Percentiles rank a stretch among this genome's conserved stretches.
Evolutionary conservation across 2,113 vertebrate genomes (phyloP).

Genomic region (Charina bottae): DNA sequence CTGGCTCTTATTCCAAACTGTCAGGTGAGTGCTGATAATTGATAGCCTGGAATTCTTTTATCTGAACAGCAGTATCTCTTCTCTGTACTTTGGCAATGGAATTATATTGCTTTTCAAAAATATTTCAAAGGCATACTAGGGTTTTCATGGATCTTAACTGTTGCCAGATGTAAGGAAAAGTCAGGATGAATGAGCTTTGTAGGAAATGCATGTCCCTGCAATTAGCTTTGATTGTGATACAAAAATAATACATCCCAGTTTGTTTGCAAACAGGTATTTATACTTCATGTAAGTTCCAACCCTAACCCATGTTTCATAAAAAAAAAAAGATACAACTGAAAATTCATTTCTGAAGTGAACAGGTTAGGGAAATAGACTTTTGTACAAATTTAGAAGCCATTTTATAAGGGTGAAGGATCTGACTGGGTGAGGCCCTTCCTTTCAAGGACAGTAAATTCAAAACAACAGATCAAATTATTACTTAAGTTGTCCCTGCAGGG

Average conservation of each 20-base stretch:
- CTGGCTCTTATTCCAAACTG: conserved; percentile 76
- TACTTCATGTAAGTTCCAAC: conserved; percentile 3
- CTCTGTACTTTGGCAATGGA: conserved; percentile 66
- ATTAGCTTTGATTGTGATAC: conserved; percentile 1
- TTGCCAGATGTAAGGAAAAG: conserved; percentile 59
- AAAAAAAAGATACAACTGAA: not conserved
- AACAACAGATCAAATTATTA: not conserved
- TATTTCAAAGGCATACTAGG: conserved; percentile 64
- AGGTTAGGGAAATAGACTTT: not conserved
- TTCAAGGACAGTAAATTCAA: not conserved
- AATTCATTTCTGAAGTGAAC: not conserved
- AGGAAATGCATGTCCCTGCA: conserved; percentile 15
- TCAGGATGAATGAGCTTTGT: conserved; percentile 55
- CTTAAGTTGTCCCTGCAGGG: not conserved
- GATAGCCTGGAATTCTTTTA: conserved; percentile 72
- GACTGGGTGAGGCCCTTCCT: not conserved
- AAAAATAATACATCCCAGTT: not conserved
- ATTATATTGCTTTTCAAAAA: conserved; percentile 67
- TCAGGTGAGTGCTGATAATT: conserved; percentile 73
- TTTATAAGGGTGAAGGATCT: conserved; percentile 13
- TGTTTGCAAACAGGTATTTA: not conserved
- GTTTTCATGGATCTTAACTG: conserved; percentile 66
- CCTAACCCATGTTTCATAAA: not conserved
- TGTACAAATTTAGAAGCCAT: not conserved
- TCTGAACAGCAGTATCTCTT: conserved; percentile 63